These are phyloP conservation scores for Marmota monax DNA, from an alignment of 2,113 vertebrate species.

Conservation along the genomic window DNA sequence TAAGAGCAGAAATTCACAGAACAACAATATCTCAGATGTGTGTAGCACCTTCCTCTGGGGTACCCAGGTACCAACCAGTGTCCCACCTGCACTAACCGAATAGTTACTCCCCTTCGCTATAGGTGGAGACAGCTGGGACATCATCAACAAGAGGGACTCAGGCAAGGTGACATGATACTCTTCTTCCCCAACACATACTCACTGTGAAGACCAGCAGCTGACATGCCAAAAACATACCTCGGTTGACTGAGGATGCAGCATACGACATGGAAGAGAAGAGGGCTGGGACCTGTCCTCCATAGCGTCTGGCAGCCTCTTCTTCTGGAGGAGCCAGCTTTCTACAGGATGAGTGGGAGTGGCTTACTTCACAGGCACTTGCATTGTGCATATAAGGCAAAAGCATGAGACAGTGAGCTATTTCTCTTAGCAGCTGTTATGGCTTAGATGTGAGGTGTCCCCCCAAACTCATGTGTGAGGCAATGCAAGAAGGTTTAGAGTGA, in stretches of 20 bases:
- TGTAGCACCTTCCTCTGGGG: slow-evolving; percentile 19
- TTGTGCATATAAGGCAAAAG: not conserved
- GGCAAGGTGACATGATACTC: not conserved
- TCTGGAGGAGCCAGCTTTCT: not conserved
- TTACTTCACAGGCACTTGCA: not conserved
- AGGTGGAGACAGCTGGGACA: not conserved
- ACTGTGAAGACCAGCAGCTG: not conserved
- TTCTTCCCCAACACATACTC: not conserved
- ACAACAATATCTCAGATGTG: slow-evolving; percentile 43
- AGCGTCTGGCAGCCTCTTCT: not conserved
- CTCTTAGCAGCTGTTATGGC: not conserved
- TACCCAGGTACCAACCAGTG: not conserved
- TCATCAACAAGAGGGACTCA: not conserved
- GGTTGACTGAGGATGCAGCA: not conserved
- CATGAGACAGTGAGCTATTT: not conserved
- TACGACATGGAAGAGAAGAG: not conserved
- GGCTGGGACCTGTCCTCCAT: not conserved
- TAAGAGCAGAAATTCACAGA: slow-evolving; percentile 28
- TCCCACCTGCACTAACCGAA: not conserved
- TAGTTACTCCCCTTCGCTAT: not conserved
- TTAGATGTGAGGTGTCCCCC: too few species aligned
- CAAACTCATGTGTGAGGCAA: too few species aligned
- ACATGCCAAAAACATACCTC: not conserved
- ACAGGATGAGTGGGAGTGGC: too few species aligned
- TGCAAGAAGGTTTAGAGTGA: too few species aligned